Evolutionary conservation across 1,140 invertebrate species (phyloP).

Genomic region (Drosophila pruinosa): DNA sequence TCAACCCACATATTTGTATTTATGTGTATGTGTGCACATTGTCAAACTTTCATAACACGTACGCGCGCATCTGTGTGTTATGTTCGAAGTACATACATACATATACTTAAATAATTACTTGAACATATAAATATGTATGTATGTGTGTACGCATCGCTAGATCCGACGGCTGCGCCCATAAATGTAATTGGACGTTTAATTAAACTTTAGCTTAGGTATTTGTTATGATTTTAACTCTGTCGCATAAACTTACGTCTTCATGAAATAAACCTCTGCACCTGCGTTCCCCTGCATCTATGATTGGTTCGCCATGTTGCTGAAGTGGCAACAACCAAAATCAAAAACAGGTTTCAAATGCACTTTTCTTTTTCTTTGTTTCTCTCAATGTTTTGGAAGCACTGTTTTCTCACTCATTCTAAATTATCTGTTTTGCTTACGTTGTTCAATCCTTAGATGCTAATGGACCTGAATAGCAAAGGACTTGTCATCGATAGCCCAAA

Average conservation of each 20-base stretch:
- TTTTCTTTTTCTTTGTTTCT: conserved; percentile 26
- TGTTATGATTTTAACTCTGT: neutral
- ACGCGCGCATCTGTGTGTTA: conserved; percentile 40
- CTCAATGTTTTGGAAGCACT: neutral
- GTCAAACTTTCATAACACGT: conserved; percentile 54
- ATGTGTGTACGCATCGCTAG: neutral
- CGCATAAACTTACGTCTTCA: neutral
- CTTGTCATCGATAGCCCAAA: conserved; percentile 90
- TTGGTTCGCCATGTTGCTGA: conserved; percentile 64
- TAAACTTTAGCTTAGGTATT: conserved; percentile 40
- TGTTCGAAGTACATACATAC: conserved; percentile 30
- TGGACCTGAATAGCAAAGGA: conserved; percentile 93
- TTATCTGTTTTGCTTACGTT: neutral
- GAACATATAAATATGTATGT: conserved; percentile 7
- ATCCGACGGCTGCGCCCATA: conserved; percentile 28
- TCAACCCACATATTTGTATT: conserved; percentile 39
- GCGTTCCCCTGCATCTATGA: conserved; percentile 4
- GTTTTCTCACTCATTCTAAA: conserved; percentile 6
- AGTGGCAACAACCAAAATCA: conserved; percentile 45
- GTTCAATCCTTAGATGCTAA: conserved; percentile 89
- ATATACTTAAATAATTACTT: neutral
- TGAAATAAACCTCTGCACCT: conserved; percentile 34
- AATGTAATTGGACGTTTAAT: conserved; percentile 55
- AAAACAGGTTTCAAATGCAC: conserved; percentile 69
- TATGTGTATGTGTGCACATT: conserved; percentile 33